phyloP scores from a whole-genome alignment of 23 tunicate species.

The Pegea sp. region DNA sequence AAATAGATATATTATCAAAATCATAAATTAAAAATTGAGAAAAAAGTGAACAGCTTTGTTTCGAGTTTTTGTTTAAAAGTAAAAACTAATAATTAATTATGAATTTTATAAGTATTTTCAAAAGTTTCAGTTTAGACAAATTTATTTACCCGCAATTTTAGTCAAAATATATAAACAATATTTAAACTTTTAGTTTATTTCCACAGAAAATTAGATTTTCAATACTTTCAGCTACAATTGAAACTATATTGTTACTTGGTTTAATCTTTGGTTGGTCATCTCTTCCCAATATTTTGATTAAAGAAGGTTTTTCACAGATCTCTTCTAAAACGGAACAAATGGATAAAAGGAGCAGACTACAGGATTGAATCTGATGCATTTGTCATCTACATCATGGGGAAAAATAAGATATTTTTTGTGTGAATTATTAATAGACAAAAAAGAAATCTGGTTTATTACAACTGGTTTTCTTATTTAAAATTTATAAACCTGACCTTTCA shows the following conservation, averaged over 20 bases:
- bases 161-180: no score
- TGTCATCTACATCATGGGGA: neutral
- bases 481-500: neutral
- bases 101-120: no score
- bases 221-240: neutral
- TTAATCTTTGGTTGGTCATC: neutral
- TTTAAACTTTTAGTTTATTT: no score
- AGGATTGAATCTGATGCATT: neutral
- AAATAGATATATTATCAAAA: no score
- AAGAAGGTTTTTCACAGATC: neutral
- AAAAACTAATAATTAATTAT: no score
- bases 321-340: neutral
- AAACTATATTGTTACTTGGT: neutral
- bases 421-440: neutral
- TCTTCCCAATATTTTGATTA: neutral
- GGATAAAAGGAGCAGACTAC: neutral
- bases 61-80: no score
- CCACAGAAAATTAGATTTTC: no score
- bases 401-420: neutral
- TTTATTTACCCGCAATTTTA: no score
- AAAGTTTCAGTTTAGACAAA: no score
- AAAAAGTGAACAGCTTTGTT: no score
- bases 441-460: neutral
- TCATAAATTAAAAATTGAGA: no score
- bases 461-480: neutral